Percentiles rank a stretch among this genome's conserved stretches.
Conservation (phyloP, 2,113 vertebrate species). For the Bolborhynchus lineola region DNA sequence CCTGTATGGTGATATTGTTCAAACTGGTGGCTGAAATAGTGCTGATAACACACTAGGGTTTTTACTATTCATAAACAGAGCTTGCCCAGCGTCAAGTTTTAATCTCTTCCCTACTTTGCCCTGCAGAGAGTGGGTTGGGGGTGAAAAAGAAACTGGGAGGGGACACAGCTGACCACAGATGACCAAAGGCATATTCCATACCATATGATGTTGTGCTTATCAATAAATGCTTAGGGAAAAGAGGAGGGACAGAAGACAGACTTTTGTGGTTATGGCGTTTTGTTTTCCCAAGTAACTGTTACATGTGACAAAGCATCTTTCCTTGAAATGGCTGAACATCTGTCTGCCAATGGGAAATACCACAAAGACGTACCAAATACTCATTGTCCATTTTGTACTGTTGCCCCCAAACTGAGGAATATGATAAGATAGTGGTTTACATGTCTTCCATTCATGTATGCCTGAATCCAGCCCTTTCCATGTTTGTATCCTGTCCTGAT, state of each 20-base stretch:
- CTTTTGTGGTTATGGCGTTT: not conserved
- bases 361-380: not conserved
- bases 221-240: not conserved
- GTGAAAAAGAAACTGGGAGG: not conserved
- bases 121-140: rapidly evolving
- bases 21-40: not conserved
- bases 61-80: rapidly evolving
- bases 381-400: not conserved
- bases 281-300: not conserved
- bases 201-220: not conserved
- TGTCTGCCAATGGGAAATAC: not conserved
- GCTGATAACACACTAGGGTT: not conserved
- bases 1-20: not conserved
- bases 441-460: not conserved
- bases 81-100: not conserved
- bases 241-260: not conserved
- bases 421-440: not conserved
- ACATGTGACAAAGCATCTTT: not conserved
- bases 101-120: not conserved
- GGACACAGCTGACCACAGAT: not conserved
- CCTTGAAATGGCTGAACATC: not conserved
- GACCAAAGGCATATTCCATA: not conserved
- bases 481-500: not conserved
- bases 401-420: not conserved
- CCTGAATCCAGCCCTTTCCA: not conserved